A percentile compares a stretch with the other conserved stretches of the same genome.
Evolutionary conservation across 2,113 vertebrate species (phyloP).

Genomic region (Tupaia tana): DNA sequence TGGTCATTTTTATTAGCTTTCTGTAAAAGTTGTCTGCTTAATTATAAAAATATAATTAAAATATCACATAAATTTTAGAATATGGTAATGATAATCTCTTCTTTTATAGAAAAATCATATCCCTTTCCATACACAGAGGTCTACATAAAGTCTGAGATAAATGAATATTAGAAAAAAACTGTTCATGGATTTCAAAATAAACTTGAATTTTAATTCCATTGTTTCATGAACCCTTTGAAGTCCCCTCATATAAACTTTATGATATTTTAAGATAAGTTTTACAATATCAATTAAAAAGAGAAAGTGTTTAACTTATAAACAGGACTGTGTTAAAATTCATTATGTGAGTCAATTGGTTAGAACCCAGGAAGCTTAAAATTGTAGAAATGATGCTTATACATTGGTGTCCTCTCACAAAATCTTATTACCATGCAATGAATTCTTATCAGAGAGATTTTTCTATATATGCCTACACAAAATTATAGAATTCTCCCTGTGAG

Average conservation of each 20-base stretch:
- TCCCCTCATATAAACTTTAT: too few relatives aligned
- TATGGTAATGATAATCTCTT: background rate
- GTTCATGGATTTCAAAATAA: too few relatives aligned
- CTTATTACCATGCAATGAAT: background rate
- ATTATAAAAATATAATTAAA: constrained; percentile 26
- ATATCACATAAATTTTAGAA: background rate
- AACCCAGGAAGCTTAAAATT: background rate
- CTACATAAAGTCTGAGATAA: too few relatives aligned
- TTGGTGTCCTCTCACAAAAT: background rate
- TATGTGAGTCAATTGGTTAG: background rate
- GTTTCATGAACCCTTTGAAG: too few relatives aligned
- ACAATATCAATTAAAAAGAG: background rate
- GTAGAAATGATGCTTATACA: background rate
- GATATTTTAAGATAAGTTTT: background rate
- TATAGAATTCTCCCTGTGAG: background rate
- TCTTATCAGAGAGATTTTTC: background rate
- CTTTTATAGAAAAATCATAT: background rate
- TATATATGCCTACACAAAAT: background rate
- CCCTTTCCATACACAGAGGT: background rate
- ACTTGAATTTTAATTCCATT: too few relatives aligned
- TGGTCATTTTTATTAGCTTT: background rate
- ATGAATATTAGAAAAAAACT: too few relatives aligned
- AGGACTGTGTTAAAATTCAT: background rate
- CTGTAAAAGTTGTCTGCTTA: background rate
- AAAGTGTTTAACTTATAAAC: background rate